A percentile compares a stretch with the other conserved stretches of the same genome.
These are phyloP conservation scores for Schizothorax lantsangensis DNA, from an alignment of 2,797 vertebrate genomes.

Conservation along the genomic window DNA sequence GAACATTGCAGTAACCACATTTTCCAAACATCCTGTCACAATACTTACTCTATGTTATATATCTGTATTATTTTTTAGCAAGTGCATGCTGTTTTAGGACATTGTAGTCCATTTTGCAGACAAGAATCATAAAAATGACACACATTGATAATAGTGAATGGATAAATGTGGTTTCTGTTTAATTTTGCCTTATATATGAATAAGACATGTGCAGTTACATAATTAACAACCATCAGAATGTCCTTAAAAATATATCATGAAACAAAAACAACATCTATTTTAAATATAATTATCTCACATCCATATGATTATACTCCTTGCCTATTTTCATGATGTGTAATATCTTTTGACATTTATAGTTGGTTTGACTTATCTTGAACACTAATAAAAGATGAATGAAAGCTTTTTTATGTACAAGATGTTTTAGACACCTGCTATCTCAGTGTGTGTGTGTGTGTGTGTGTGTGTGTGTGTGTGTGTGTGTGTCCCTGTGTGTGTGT, in stretches of 20 bases:
- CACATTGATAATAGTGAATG: neutral
- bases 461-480: neutral
- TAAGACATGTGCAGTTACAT: slow-evolving; percentile 34
- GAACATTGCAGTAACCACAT: neutral
- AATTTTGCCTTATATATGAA: slow-evolving; percentile 27
- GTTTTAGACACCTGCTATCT: neutral
- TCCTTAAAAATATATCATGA: neutral
- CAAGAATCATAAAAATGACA: neutral
- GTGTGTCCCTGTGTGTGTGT: neutral
- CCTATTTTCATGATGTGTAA: slow-evolving; percentile 30
- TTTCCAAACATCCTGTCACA: slow-evolving; percentile 21
- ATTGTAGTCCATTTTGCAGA: neutral
- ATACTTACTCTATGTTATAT: slow-evolving; percentile 1
- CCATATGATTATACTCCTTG: slow-evolving; percentile 30
- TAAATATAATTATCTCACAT: neutral
- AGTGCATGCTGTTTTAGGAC: slow-evolving; percentile 37
- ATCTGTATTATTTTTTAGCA: slow-evolving; percentile 26
- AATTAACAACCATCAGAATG: slow-evolving; percentile 31
- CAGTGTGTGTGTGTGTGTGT: neutral
- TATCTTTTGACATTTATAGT: slow-evolving; percentile 42
- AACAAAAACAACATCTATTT: neutral
- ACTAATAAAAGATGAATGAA: slow-evolving; percentile 38
- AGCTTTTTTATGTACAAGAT: slow-evolving; percentile 11
- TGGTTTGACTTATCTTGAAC: slow-evolving; percentile 45
- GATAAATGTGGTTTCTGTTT: slow-evolving; percentile 20